These are phyloP conservation scores for Lasioglossum baleicum DNA, from an alignment of 1,140 invertebrate genomes.

Conservation along the genomic window DNA sequence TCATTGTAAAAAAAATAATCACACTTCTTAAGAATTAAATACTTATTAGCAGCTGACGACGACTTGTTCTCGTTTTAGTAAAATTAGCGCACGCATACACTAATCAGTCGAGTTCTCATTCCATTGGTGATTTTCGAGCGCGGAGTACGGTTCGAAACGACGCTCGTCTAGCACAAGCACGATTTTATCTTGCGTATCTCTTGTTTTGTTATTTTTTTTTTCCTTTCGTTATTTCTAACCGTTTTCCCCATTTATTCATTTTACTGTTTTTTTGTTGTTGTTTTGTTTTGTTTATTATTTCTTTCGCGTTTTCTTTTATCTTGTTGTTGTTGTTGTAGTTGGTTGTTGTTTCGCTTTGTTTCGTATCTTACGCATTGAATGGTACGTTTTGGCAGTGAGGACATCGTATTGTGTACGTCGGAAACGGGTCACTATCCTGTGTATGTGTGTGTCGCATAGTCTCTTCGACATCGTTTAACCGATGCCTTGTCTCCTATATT, in stretches of 20 bases:
- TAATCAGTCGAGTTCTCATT: conserved; percentile 73
- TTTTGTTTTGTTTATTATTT: neutral
- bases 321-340: conserved; percentile 6
- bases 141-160: conserved; percentile 19
- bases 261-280: conserved; percentile 56
- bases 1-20: conserved; percentile 79
- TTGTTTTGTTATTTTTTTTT: neutral
- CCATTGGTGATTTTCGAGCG: conserved; percentile 60
- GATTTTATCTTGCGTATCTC: conserved; percentile 33
- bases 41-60: conserved; percentile 76
- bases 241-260: conserved; percentile 1
- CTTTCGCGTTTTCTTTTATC: conserved; percentile 7
- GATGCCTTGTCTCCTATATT: conserved; percentile 55
- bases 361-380: conserved; percentile 64
- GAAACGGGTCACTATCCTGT: conserved; percentile 55
- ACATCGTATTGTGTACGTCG: conserved; percentile 67
- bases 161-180: conserved; percentile 60
- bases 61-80: conserved; percentile 71
- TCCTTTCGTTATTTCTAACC: conserved; percentile 22
- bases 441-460: conserved; percentile 34
- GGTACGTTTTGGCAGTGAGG: conserved; percentile 77
- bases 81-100: conserved; percentile 72
- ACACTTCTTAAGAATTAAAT: conserved; percentile 79
- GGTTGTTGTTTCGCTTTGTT: conserved; percentile 23
- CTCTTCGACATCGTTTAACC: conserved; percentile 42